Evolutionary conservation across 2,113 vertebrate species (phyloP), one percentile per base, ranked within the genome.

Genomic region (rabbit (Oryctolagus cuniculus)): DNA sequence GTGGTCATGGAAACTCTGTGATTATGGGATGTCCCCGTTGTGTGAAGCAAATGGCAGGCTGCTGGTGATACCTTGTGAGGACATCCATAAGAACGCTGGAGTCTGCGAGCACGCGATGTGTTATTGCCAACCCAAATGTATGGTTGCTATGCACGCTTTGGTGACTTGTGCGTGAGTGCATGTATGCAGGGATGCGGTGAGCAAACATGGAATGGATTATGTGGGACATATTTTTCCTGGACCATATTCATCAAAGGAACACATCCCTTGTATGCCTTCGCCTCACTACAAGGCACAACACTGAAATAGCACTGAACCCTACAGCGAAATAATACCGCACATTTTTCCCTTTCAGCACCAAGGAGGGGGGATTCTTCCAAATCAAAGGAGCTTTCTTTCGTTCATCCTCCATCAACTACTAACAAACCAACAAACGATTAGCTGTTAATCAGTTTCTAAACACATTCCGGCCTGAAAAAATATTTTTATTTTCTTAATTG

Each of bases 401-500:
- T 55, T 94, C 61, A 24, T 91, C 4, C 34, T 87, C 1, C 21
- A 16, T 90, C 82, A 95, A 96, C 94, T 93, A 82, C 29, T 63
- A 89, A 73, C 31, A 82, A 51, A 10, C 51, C 51, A 53, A 16
- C 51, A 75, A 66, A 53, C 49, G 80, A 27, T 77, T 72, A 21
- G 6, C 61, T 75, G 55, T 78, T 80, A 66, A 61, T 89, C 29
- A 74, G 63, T 81, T 79, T 84, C 58, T 94, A 84, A 84, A 81
- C 19, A 72, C 77, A 86, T 85, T 89, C 51, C 93, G 75, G 75
- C 58, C 36, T 63, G 49, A 91, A 90, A 58, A 93, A 75, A 0
- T 17, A 29, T 69, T 94, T 79, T 66, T 73, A 90, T 94, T 96
- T 95, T 90, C 69, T 97, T 92, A 51, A 79, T 38, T 36, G 19